Evolutionary conservation across 1,140 invertebrate genomes (phyloP).

Genomic region (Diuraphis noxia): DNA sequence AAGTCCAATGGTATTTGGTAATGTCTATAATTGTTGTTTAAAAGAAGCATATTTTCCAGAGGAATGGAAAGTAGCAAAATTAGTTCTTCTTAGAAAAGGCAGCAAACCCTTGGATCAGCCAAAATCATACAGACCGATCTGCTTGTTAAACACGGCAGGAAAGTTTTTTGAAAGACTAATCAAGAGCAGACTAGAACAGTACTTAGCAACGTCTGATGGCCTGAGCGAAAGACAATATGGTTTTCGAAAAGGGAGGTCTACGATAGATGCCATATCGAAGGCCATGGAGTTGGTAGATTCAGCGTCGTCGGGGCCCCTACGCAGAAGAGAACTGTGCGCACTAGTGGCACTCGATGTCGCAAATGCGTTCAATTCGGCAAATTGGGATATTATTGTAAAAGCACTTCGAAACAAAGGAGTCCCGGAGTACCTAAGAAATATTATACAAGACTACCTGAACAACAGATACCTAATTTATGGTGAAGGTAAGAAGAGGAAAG

Average conservation of each 20-base stretch:
- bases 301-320: not conserved
- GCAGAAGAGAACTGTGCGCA: not conserved
- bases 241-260: not conserved
- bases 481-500: not conserved
- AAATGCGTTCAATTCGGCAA: not conserved
- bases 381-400: not conserved
- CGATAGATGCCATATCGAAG: not conserved
- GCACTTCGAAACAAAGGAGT: not conserved
- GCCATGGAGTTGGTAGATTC: not conserved
- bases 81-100: not conserved
- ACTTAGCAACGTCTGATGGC: not conserved
- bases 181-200: not conserved
- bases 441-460: constrained; percentile 16
- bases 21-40: not conserved
- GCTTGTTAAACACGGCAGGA: not conserved
- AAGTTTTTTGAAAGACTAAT: not conserved
- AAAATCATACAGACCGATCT: not conserved
- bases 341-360: not conserved
- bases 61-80: too few species aligned
- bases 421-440: constrained; percentile 2
- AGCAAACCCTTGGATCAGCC: not conserved
- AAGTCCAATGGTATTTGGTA: not conserved
- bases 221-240: not conserved
- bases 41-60: not conserved
- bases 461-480: constrained; percentile 23